Conservation (phyloP, 2,113 vertebrate genomes). For the Cisticola juncidis region DNA sequence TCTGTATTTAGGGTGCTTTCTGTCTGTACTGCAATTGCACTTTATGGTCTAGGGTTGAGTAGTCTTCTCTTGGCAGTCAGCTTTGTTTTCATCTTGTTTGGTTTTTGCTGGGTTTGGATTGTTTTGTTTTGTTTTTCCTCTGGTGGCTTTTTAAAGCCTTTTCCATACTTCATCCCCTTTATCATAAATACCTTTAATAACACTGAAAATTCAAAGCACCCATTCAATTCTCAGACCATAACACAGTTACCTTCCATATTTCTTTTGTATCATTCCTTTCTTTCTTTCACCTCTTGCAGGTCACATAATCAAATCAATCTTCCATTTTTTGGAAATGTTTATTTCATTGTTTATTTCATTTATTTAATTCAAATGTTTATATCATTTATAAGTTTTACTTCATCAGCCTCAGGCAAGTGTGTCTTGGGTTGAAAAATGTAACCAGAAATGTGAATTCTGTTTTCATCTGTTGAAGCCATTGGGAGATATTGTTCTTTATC, state of each 20-base stretch:
- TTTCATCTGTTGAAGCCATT: no score
- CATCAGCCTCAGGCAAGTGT: neutral
- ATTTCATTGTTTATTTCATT: no score
- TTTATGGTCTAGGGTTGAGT: no score
- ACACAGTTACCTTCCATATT: neutral
- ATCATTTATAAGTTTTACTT: neutral
- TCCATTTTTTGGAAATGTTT: neutral
- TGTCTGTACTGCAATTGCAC: neutral
- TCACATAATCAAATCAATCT: neutral
- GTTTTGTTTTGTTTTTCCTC: neutral
- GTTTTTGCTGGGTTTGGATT: neutral
- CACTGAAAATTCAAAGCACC: neutral
- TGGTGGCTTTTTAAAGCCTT: neutral
- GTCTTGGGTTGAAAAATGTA: no score
- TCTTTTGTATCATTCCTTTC: neutral
- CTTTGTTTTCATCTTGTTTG: neutral
- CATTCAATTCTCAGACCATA: neutral
- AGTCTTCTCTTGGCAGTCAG: neutral
- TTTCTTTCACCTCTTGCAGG: neutral
- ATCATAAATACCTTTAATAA: neutral
- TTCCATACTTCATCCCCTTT: neutral
- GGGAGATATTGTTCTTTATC: no score
- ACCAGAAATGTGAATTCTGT: no score
- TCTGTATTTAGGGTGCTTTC: neutral
- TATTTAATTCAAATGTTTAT: no score